These are phyloP conservation scores for Hydrotaea cyrtoneurina DNA, from an alignment of 2,888 invertebrate genomes.

Conservation along the genomic window DNA sequence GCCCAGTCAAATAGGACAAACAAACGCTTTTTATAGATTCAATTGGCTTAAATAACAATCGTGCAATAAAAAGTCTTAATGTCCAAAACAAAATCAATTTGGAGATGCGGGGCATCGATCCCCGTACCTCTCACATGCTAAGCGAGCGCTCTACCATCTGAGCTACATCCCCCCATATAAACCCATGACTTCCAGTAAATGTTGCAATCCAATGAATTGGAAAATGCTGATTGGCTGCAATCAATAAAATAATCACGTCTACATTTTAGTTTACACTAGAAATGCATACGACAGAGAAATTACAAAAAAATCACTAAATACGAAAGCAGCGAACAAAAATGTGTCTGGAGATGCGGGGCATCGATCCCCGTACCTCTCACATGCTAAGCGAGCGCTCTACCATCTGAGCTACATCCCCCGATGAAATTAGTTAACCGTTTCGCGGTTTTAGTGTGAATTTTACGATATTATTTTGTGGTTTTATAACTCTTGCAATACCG, in stretches of 20 bases:
- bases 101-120: slow-evolving; percentile 81
- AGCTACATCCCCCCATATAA: slow-evolving; percentile 79
- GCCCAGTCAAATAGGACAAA: no score
- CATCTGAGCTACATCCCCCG: slow-evolving; percentile 74
- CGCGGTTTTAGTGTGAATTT: no score
- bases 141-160: slow-evolving; percentile 81
- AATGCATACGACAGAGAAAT: no score
- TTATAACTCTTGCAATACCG: no score
- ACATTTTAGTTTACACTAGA: no score
- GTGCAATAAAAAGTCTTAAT: no score
- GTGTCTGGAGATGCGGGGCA: slow-evolving; percentile 78
- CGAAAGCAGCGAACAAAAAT: no score
- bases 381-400: slow-evolving; percentile 80
- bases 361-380: slow-evolving; percentile 80
- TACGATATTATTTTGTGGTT: neutral
- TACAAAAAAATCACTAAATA: no score
- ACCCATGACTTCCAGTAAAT: neutral
- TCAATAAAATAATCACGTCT: neutral
- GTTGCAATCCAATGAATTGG: neutral
- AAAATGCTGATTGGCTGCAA: no score
- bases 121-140: slow-evolving; percentile 81
- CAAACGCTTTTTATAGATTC: no score
- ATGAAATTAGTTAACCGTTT: neutral
- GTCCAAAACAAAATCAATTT: slow-evolving; percentile 48
- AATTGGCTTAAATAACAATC: no score